Percentiles rank a stretch among this genome's conserved stretches.
These are phyloP conservation scores for Tanytarsus gracilentus DNA, from an alignment of 2,888 invertebrate genomes.

Conservation along the genomic window DNA sequence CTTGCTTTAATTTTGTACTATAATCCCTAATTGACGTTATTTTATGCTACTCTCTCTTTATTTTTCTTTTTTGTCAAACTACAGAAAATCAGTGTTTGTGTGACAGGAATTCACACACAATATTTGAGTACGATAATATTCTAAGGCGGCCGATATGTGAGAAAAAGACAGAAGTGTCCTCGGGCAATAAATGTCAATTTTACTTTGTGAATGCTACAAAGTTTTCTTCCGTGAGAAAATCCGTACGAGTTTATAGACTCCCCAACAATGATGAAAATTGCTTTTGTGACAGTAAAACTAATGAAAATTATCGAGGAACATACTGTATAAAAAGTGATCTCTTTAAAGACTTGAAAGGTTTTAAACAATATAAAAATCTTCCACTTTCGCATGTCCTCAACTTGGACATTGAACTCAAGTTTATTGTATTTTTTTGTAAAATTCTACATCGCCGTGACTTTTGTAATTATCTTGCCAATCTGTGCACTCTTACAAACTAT, in stretches of 20 bases:
- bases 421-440: constrained; percentile 41
- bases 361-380: not conserved
- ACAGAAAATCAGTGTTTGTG: constrained; percentile 46
- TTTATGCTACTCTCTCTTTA: not conserved
- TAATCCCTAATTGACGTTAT: too few relatives aligned
- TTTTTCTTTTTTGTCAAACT: constrained; percentile 29
- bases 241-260: constrained; percentile 30
- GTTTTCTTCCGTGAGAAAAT: constrained; percentile 24
- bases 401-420: constrained; percentile 37
- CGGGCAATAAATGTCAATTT: not conserved
- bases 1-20: too few relatives aligned
- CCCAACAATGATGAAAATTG: constrained; percentile 33
- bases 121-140: constrained; percentile 36
- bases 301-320: constrained; percentile 36
- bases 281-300: constrained; percentile 36
- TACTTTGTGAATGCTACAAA: constrained; percentile 23
- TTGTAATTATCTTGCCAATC: constrained; percentile 58
- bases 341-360: constrained; percentile 35
- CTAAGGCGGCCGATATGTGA: constrained; percentile 36
- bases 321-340: constrained; percentile 38
- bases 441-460: constrained; percentile 45
- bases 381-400: constrained; percentile 27
- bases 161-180: not conserved
- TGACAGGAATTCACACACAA: constrained; percentile 33
- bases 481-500: constrained; percentile 53